phyloP scores from a whole-genome alignment of 2,113 vertebrate genomes.

The Microtus ochrogaster region DNA sequence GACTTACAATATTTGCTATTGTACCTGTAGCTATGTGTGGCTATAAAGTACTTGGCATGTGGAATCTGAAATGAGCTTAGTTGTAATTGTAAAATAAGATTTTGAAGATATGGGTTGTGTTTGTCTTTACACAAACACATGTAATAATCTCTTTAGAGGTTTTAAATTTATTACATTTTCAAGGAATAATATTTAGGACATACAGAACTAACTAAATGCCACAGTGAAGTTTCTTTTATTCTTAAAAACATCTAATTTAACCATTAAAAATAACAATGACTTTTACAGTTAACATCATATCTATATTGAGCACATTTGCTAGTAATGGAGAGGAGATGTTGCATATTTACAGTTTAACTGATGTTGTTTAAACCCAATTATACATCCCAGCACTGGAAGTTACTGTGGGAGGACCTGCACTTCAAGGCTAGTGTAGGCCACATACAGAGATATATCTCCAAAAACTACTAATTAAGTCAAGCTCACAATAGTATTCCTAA shows the following conservation, averaged over 20 bases:
- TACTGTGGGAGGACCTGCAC: not conserved
- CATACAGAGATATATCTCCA: not conserved
- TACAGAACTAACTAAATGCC: not conserved
- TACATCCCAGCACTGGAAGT: not conserved
- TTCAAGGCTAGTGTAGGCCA: not conserved
- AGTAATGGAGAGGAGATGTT: not conserved
- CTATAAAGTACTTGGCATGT: not conserved
- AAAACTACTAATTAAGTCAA: not conserved
- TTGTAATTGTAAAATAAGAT: not conserved
- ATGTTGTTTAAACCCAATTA: not conserved
- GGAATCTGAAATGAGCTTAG: not conserved
- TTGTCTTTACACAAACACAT: not conserved
- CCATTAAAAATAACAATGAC: not conserved
- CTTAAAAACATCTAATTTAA: not conserved
- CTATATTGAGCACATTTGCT: not conserved
- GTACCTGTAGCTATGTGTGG: not conserved
- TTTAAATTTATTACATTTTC: not conserved
- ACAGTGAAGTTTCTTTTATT: constrained; percentile 13
- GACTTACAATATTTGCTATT: not conserved
- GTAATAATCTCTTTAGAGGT: not conserved
- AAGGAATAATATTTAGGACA: constrained; percentile 37
- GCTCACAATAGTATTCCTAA: not conserved
- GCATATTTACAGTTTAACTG: not conserved
- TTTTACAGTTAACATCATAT: not conserved
- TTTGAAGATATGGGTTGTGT: not conserved